Base-by-base conservation (phyloP, 2,113 vertebrate genomes). In the Pollimyrus isidori region DNA sequence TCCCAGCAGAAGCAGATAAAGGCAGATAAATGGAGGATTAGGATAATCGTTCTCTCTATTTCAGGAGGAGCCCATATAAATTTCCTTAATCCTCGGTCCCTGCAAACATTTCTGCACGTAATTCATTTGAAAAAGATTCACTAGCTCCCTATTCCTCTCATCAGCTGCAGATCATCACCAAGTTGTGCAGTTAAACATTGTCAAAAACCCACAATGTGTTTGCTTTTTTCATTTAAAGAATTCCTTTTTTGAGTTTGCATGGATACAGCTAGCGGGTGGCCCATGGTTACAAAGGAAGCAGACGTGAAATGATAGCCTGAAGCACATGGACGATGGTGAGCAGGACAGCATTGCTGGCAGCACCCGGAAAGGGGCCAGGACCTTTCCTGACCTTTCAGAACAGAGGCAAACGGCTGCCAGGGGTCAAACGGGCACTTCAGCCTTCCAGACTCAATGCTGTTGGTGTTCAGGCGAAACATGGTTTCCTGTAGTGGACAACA, bases 381-480 rank as follows among this genome's bases (percentile, higher is more conserved):
- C 76, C 88, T 93, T 82, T 84, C 90, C 95, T 96, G 94, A 99
- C 98, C 98, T 95, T 97, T 96, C 94, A 99, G 97, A 90, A 99
- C 96, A 6, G 98, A 99, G 89, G 98, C 96, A 92, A 99, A 99
- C 0, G 97, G 97, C 91, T 99, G 98, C 89, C 95, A 94, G 17
- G 98, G 98, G 93, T 99, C 98, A 7, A 98, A 99, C 3, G 98
- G 98, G 92, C 98, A 99, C 92, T 99, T 99, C 92, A 99, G 92
- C 90, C 98, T 95, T 88, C 98, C 98, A 35, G 98, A 99, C 93
- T 98, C 98, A 92, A 97, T 88, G 90, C 94, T 96, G 88, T 96
- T 92, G 62, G 93, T 92, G 90, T 98, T 95, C 92, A 99, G 93
- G 19, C 95, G 96, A 93, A 99, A 98, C 1, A 93, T 87, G 0